Evolutionary conservation across 2,888 invertebrate species (phyloP), one percentile per base, ranked within the genome.

Genomic region (Liopterus haemorrhoidalis): DNA sequence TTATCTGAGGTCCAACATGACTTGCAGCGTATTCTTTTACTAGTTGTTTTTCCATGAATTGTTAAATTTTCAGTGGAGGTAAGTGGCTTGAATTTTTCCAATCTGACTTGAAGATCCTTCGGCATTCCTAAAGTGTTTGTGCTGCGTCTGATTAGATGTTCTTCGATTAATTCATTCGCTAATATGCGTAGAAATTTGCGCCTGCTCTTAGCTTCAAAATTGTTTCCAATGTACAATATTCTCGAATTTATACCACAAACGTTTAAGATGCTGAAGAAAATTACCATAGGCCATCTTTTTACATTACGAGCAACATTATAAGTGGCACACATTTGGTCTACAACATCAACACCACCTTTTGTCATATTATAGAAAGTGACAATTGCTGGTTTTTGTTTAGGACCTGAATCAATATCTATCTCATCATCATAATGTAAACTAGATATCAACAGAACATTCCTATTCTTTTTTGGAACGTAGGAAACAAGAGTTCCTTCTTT

Each of bases 191-290:
- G 18, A 14, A 31, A 31, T 9, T 15, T 14, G 9, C 31, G 14
- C 15, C 31, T 31, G 31, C 18, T 31, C 5, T 22, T 5, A 16
- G 8, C 31, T 31, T 31, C 31, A 9, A 18, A 16, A 18, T 31
- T 31, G 31, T 31, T 31, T 16, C 31, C 18, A 8, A 31, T 16
- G 18, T 6, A 6, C 6, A 8, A 8, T 6, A 22, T 22, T 22
- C 9, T 9, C 6, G 6, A n/a, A 15, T 32, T 32, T 32, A 32
- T 5, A n/a, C n/a, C n/a, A n/a, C n/a, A n/a, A n/a, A n/a, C n/a
- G n/a, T n/a, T n/a, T n/a, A n/a, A n/a, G 14, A 32, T 32, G 12
- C 14, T 15, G 32, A 35, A 35, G 19, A 35, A 35, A 18, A 35
- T 19, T 5, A 35, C 35, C 35, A 20, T 35, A 5, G 35, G 35